A percentile compares a stretch with the other conserved stretches of the same genome.
These are phyloP conservation scores for Physocephala rufipes DNA, from an alignment of 2,888 invertebrate species.

Conservation along the genomic window DNA sequence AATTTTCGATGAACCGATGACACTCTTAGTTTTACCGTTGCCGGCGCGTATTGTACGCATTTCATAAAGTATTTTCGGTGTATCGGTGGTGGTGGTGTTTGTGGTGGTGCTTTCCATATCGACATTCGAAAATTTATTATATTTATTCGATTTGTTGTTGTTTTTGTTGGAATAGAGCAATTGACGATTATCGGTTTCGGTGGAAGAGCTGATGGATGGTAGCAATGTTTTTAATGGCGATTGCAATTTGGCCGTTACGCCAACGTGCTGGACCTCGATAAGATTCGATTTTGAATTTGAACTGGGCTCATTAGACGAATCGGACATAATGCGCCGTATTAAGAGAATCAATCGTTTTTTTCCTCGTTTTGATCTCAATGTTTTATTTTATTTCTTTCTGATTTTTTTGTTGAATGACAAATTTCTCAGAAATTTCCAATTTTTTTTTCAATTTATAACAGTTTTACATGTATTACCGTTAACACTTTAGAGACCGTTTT, in stretches of 20 bases:
- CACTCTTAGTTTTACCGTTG: conserved; percentile 16
- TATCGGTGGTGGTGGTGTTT: conserved; percentile 43
- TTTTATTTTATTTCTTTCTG: background rate
- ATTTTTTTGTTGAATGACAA: background rate
- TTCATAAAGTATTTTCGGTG: conserved; percentile 55
- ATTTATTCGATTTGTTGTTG: conserved; percentile 45
- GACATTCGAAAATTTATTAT: conserved; percentile 50
- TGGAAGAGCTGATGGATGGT: conserved; percentile 55
- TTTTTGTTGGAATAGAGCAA: conserved; percentile 44
- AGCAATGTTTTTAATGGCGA: conserved; percentile 57
- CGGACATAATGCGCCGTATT: conserved; percentile 49
- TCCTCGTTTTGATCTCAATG: background rate
- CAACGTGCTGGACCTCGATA: conserved; percentile 60
- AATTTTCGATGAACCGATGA: background rate
- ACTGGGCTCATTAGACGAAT: conserved; percentile 51
- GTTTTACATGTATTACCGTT: too few relatives aligned
- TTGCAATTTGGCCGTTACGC: conserved; percentile 60
- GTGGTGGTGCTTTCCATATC: conserved; percentile 42
- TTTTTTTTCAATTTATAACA: too few relatives aligned
- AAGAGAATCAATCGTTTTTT: background rate
- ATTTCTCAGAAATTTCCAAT: conserved; percentile 6
- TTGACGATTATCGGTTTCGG: conserved; percentile 53
- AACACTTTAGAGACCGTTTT: too few relatives aligned
- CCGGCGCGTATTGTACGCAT: conserved; percentile 53
- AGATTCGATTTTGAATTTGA: conserved; percentile 55